Conservation (phyloP, 2,797 vertebrate genomes). For the Moxostoma hubbsi region DNA sequence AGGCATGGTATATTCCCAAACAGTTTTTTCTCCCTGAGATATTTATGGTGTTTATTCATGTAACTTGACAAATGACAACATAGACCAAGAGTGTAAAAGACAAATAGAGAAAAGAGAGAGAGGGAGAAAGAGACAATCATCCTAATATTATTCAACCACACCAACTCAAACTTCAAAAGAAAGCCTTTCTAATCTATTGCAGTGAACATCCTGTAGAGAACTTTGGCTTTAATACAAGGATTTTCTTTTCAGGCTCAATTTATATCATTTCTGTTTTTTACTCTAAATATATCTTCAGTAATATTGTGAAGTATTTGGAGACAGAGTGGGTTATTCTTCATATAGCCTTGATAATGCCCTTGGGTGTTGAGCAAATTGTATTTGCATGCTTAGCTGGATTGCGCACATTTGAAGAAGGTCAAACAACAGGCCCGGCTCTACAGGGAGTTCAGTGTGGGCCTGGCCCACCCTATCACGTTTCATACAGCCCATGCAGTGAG, state of each 20-base stretch:
- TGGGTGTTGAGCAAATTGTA: neutral
- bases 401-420: constrained; percentile 24
- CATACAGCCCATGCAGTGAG: no score
- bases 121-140: neutral
- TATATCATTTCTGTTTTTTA: neutral
- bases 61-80: constrained; percentile 8
- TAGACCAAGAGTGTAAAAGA: neutral
- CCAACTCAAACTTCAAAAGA: neutral
- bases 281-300: neutral
- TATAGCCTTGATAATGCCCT: neutral
- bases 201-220: constrained; percentile 8
- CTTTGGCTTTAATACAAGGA: constrained; percentile 20
- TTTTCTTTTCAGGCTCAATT: constrained; percentile 14
- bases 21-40: neutral
- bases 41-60: neutral
- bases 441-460: no score
- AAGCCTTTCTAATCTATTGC: neutral
- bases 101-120: constrained; percentile 3
- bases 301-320: neutral
- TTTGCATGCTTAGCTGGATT: constrained; percentile 16
- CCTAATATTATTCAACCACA: constrained; percentile 5
- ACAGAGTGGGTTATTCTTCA: constrained; percentile 11
- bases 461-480: no score
- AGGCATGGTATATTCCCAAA: neutral
- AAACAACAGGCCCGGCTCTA: neutral